A percentile compares a stretch with the other conserved stretches of the same genome.
Evolutionary conservation across 2,113 vertebrate species (phyloP).

Genomic region (Abramis brama): DNA sequence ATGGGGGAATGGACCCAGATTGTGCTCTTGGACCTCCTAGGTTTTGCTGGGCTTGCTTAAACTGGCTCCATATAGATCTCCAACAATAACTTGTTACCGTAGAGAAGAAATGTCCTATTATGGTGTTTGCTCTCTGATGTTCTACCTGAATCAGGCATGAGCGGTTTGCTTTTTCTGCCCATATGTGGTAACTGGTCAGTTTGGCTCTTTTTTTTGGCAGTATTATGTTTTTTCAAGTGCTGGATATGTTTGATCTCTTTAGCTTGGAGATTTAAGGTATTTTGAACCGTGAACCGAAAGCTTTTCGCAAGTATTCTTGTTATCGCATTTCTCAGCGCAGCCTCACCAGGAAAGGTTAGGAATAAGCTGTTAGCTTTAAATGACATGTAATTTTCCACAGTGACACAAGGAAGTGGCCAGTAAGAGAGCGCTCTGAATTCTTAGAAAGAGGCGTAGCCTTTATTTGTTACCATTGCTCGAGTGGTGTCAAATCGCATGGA

Average conservation of each 20-base stretch:
- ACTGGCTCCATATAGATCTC: neutral
- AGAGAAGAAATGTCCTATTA: neutral
- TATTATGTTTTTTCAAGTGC: neutral
- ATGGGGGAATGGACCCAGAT: neutral
- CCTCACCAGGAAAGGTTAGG: neutral
- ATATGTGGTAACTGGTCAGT: neutral
- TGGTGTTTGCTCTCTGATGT: neutral
- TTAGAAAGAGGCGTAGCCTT: slow-evolving; percentile 5
- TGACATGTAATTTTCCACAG: neutral
- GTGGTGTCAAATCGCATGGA: slow-evolving; percentile 15
- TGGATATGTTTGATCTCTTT: slow-evolving; percentile 2
- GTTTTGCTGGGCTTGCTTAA: neutral
- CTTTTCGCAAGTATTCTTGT: neutral
- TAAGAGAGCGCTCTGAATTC: neutral
- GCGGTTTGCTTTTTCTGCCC: neutral
- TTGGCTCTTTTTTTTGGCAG: neutral
- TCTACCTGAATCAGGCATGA: neutral
- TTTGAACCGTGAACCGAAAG: neutral
- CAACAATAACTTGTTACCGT: slow-evolving; percentile 8
- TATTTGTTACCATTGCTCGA: slow-evolving; percentile 21
- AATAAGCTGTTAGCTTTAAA: neutral
- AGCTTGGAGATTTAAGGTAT: slow-evolving; percentile 12
- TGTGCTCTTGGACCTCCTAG: neutral
- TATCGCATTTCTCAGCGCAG: neutral
- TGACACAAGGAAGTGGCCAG: slow-evolving; percentile 1